A percentile compares a stretch with the other conserved stretches of the same genome.
Conservation (phyloP, 2,797 vertebrate species). For the Serranus cabrilla region DNA sequence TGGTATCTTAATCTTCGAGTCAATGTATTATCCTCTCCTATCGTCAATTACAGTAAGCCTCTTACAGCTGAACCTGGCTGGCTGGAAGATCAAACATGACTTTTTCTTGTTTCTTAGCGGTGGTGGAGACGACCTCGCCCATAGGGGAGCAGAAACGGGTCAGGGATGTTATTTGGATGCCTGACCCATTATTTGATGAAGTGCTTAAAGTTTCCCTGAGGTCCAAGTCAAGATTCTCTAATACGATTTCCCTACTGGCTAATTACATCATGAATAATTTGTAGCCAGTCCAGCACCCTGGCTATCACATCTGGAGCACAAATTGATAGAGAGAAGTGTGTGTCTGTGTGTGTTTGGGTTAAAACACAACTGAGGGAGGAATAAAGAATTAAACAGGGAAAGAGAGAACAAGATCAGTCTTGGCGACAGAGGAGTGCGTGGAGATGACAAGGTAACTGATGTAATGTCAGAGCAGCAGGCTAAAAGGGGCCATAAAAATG, state of each 20-base stretch:
- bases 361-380: conserved; percentile 28
- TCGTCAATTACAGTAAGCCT: not conserved
- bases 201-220: conserved; percentile 73
- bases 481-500: conserved; percentile 72
- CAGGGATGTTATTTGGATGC: conserved; percentile 69
- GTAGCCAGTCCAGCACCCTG: conserved; percentile 49
- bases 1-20: too few relatives aligned
- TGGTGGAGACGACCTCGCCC: conserved; percentile 28
- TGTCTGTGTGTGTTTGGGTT: conserved; percentile 25
- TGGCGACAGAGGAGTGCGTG: conserved; percentile 48
- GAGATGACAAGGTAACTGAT: conserved; percentile 75
- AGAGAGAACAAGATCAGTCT: conserved; percentile 51
- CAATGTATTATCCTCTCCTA: not conserved
- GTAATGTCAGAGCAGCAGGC: conserved; percentile 68
- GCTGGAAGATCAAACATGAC: conserved; percentile 31
- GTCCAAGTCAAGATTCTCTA: conserved; percentile 75
- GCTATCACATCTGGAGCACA: conserved; percentile 60
- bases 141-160: conserved; percentile 65
- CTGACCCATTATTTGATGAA: conserved; percentile 69
- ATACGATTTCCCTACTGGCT: conserved; percentile 70
- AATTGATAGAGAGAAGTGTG: conserved; percentile 30
- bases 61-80: conserved; percentile 29
- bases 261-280: conserved; percentile 84
- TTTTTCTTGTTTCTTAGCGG: conserved; percentile 49
- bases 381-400: conserved; percentile 51